Base-by-base conservation (phyloP, 2,888 invertebrate species). In the Penaeus monodon region DNA sequence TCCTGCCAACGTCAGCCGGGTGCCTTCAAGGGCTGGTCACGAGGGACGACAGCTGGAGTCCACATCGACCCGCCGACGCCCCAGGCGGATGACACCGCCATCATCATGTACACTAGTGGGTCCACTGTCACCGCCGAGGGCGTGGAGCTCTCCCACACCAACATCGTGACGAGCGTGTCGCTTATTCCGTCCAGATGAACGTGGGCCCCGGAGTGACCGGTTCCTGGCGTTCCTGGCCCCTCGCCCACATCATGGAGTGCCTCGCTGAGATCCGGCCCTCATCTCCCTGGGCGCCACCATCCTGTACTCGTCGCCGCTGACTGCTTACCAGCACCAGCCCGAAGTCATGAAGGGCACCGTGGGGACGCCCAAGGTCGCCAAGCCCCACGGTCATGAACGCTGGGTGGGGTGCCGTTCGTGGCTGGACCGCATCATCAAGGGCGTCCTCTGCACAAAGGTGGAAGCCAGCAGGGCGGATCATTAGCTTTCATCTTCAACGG, bases 211-310 rank as follows among this genome's bases (percentile, higher is more conserved):
- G 91, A 44, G n/a, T n/a, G 99, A 99, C 92, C 93, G 96, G n/a
- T 96, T 98, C 92, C 96, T 99, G 92, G 99, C 97, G 86, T 99
- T 98, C 93, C 94, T 99, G n/a, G 91, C 99, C 99, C 33, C 93
- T 99, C 88, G 99, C 99, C 66, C 99, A 99, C 93, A 98, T 99
- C 1, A 96, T 99, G 92, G 99, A 99, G 93, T 94, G 94, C 97
- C 81, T 97, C n/a, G n/a, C 97, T 24, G 98, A 90, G 74, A 81
- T 88, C 27, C n/a, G n/a, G 90, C 90, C 27, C 83, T 90, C 20
- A 88, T 90, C 44, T 87, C 88, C 20, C 73, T 90, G n/a, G 98
- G 98, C 29, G 96, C 98, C 66, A 95, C 97, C 2, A 97, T 99
- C 92, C 99, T 99, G 4, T 99, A 99, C 93, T 98, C 98, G 0